phyloP scores from a whole-genome alignment of 2,797 vertebrate genomes.

The Malacoctenus gilli region DNA sequence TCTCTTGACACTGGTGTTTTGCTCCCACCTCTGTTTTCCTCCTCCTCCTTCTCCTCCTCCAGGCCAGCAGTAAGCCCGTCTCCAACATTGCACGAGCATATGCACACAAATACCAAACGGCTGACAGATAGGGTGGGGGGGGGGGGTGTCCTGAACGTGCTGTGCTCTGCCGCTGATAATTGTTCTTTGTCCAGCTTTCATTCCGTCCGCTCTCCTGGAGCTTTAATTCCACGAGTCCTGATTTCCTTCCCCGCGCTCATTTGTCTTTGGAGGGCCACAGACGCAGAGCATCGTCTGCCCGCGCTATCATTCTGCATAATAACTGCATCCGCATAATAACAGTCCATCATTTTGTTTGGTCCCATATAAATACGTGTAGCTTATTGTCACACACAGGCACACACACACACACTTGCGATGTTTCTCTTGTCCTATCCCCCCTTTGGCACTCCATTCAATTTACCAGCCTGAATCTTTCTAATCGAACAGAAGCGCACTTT shows the following conservation, averaged over 20 bases:
- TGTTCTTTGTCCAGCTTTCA: slow-evolving; percentile 65
- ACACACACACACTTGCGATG: slow-evolving; percentile 4
- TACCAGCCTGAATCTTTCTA: slow-evolving; percentile 49
- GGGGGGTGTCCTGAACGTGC: slow-evolving; percentile 44
- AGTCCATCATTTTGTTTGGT: slow-evolving; percentile 56
- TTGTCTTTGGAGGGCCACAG: slow-evolving; percentile 50
- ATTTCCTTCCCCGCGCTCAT: slow-evolving; percentile 60
- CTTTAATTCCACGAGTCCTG: slow-evolving; percentile 60
- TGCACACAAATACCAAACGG: slow-evolving; percentile 35
- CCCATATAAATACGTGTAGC: slow-evolving; percentile 41
- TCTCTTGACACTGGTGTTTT: slow-evolving; percentile 48
- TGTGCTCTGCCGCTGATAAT: slow-evolving; percentile 66
- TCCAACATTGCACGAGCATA: slow-evolving; percentile 35
- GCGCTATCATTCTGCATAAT: slow-evolving; percentile 60
- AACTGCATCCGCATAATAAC: slow-evolving; percentile 59
- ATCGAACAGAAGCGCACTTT: slow-evolving; percentile 37
- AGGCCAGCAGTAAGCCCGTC: slow-evolving; percentile 22
- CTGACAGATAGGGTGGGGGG: slow-evolving; percentile 51
- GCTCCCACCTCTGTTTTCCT: slow-evolving; percentile 35
- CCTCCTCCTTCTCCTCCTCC: slow-evolving; percentile 31
- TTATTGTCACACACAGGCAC: slow-evolving; percentile 13
- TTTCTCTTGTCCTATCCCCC: slow-evolving; percentile 11
- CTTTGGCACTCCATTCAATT: slow-evolving; percentile 45
- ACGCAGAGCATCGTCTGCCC: slow-evolving; percentile 33
- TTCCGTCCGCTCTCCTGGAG: slow-evolving; percentile 57